Evolutionary conservation across 2,113 vertebrate genomes (phyloP).

Genomic region (Brachyistius frenatus): DNA sequence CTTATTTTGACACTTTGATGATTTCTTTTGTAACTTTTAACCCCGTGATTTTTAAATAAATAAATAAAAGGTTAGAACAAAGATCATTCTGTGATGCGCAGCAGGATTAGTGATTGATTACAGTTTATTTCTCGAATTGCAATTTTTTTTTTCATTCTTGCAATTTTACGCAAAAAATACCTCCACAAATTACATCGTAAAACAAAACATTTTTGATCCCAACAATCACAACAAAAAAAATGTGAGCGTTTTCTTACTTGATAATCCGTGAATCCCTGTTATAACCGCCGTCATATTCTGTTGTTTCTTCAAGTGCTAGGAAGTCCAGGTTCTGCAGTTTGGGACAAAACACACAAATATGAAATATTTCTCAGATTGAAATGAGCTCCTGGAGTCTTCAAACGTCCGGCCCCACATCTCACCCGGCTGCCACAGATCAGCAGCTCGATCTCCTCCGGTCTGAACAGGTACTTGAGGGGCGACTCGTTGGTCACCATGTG

Average conservation of each 20-base stretch:
- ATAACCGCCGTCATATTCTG: constrained; percentile 98
- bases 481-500: constrained; percentile 99
- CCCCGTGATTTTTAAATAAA: too few species aligned
- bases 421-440: constrained; percentile 98
- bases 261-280: constrained; percentile 94
- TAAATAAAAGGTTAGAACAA: too few species aligned
- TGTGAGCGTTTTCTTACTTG: constrained; percentile 84
- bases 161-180: too few species aligned
- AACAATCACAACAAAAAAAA: too few species aligned
- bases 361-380: background rate
- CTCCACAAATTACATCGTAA: too few species aligned
- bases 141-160: too few species aligned
- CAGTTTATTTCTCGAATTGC: too few species aligned
- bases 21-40: too few species aligned
- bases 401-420: background rate
- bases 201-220: too few species aligned
- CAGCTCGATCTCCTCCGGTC: constrained; percentile 98
- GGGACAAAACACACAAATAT: background rate
- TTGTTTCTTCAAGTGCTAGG: constrained; percentile 97
- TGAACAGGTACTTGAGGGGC: constrained; percentile 97
- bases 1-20: too few species aligned
- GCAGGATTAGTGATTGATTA: too few species aligned
- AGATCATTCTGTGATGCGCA: too few species aligned
- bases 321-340: constrained; percentile 95
- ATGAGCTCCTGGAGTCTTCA: background rate